Base-by-base conservation (phyloP, 2,113 vertebrate species). In the Aspidoscelis tigris region DNA sequence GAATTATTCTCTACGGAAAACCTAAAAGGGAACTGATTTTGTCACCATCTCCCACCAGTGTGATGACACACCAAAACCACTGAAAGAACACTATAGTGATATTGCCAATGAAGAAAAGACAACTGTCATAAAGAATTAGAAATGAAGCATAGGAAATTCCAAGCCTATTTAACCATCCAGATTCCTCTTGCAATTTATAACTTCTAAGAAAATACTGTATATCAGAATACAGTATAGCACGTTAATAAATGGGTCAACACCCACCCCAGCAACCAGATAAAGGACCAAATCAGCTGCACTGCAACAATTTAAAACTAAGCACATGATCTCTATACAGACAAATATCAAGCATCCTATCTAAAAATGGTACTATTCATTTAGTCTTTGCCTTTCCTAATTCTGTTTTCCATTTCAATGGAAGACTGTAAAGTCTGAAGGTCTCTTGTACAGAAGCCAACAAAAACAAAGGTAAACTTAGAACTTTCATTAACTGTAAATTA, bases 401-500 rank as follows among this genome's bases (percentile, higher is more conserved):
- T 86, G 88, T 39, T 91, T 90, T 92, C 82, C 85, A 78, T 91
- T 91, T 92, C 90, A 74, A 90, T 79, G 76, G 33, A 84, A 93
- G 84, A 90, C 22, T 90, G 80, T 81, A 91, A 82, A 88, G 90
- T 86, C 90, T 91, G 89, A 93, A 95, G 91, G 80, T 84, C 66
- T 93, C 91, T 93, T 93, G 87, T 89, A 91, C 55, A 90, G 81
- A 72, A 0, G 76, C 89, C 85, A 93, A 91, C 81, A 90, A 93
- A 94, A 94, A 95, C 89, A 93, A 93, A 94, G 92, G 84, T 94
- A 92, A 95, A 94, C 88, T 94, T 87, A 86, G 88, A 94, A 93
- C 93, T 92, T 89, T 95, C 93, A 95, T 94, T 94, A 94, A 94
- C 91, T 94, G 94, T 89, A 94, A 93, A 92, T 93, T 93, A 92